Percentiles rank a stretch among this genome's conserved stretches.
phyloP scores from a whole-genome alignment of 2,888 invertebrate genomes.

The Drosophila rellima region DNA sequence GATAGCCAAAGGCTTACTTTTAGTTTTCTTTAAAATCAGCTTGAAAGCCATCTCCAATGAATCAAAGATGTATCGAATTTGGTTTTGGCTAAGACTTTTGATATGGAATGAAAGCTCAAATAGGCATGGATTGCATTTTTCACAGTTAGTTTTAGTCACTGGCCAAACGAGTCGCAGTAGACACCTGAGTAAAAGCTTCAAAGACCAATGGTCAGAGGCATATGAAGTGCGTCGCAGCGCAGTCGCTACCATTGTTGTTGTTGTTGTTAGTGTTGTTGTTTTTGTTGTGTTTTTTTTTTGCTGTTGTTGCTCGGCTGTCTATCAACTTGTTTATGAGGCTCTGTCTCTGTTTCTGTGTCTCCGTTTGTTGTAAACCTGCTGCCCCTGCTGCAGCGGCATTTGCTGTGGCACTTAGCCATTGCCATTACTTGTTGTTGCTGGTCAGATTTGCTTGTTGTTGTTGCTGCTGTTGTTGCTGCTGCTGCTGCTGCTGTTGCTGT shows the following conservation, averaged over 20 bases:
- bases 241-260: not conserved
- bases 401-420: constrained; percentile 55
- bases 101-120: constrained; percentile 13
- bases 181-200: constrained; percentile 42
- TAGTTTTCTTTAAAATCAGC: not conserved
- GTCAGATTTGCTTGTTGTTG: constrained; percentile 42
- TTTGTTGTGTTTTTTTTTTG: not conserved
- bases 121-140: constrained; percentile 41
- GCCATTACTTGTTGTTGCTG: constrained; percentile 40
- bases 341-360: constrained; percentile 49
- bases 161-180: constrained; percentile 41
- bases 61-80: constrained; percentile 4
- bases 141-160: constrained; percentile 35
- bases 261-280: not conserved
- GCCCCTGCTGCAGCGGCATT: constrained; percentile 34
- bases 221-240: constrained; percentile 26
- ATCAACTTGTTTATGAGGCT: constrained; percentile 65
- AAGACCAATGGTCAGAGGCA: constrained; percentile 13
- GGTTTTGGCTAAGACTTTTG: constrained; percentile 13
- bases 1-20: not conserved
- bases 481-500: constrained; percentile 31
- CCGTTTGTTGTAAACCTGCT: constrained; percentile 43
- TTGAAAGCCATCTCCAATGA: not conserved
- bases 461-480: constrained; percentile 19
- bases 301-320: constrained; percentile 44